These are phyloP conservation scores for Sigmodon hispidus DNA, from an alignment of 2,113 vertebrate genomes.

Conservation along the genomic window DNA sequence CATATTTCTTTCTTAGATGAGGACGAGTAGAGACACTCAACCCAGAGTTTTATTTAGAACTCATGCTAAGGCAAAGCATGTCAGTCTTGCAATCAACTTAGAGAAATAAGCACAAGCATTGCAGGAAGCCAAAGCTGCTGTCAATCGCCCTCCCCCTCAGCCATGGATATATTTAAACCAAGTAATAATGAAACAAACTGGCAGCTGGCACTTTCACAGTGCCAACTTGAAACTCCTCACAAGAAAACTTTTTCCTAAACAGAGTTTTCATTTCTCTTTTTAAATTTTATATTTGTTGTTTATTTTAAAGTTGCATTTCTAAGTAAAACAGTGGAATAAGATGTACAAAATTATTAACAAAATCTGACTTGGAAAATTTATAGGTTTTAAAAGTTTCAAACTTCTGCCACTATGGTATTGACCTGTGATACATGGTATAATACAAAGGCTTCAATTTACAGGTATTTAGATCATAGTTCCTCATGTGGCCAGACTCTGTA, in stretches of 20 bases:
- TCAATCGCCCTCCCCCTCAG: slow-evolving; percentile 78
- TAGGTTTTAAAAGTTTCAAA: neutral
- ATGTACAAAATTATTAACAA: slow-evolving; percentile 66
- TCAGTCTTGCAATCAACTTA: slow-evolving; percentile 74
- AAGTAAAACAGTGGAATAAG: slow-evolving; percentile 64
- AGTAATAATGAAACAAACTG: slow-evolving; percentile 81
- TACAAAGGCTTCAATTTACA: neutral
- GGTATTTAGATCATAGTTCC: neutral
- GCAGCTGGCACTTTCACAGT: slow-evolving; percentile 79
- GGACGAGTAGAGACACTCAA: neutral
- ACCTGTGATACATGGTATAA: slow-evolving; percentile 42
- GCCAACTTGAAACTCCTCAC: slow-evolving; percentile 72
- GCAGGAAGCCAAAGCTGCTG: slow-evolving; percentile 75
- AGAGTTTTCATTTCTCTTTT: slow-evolving; percentile 41
- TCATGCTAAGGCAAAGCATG: slow-evolving; percentile 63
- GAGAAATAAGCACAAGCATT: slow-evolving; percentile 74
- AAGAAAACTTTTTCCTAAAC: slow-evolving; percentile 73
- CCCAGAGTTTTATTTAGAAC: neutral
- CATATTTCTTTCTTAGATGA: neutral
- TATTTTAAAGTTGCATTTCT: slow-evolving; percentile 76
- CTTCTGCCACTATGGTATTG: slow-evolving; percentile 54
- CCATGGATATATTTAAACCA: slow-evolving; percentile 82
- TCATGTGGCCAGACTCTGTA: neutral
- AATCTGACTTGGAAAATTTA: slow-evolving; percentile 67
- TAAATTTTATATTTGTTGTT: slow-evolving; percentile 66